phyloP scores from a whole-genome alignment of 2,888 invertebrate genomes.

The Phaedon cochleariae region DNA sequence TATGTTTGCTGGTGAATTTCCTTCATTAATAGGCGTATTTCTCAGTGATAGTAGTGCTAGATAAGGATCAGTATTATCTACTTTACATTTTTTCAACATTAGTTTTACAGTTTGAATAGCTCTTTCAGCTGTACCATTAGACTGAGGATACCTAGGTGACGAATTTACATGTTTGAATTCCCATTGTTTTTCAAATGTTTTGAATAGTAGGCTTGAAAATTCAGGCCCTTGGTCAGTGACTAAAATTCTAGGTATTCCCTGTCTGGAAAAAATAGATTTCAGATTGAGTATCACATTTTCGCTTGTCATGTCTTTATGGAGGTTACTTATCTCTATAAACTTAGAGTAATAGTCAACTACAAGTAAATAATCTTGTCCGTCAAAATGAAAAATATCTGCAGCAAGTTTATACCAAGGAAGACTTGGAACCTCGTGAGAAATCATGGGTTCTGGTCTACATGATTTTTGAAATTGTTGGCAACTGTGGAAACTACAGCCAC shows the following conservation, averaged over 20 bases:
- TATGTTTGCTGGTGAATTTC: conserved; percentile 39
- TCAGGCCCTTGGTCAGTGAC: conserved; percentile 30
- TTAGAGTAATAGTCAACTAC: conserved; percentile 5
- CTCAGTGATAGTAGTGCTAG: conserved; percentile 9
- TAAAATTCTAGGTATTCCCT: conserved; percentile 32
- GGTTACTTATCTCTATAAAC: too few species aligned
- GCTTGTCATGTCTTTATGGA: not conserved
- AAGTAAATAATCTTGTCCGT: conserved; percentile 10
- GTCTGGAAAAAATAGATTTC: conserved; percentile 25
- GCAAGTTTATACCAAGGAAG: conserved; percentile 21
- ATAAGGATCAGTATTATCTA: conserved; percentile 37
- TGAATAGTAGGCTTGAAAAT: conserved; percentile 20
- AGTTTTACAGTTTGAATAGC: conserved; percentile 40
- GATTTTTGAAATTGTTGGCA: conserved; percentile 17
- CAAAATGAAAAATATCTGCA: conserved; percentile 24
- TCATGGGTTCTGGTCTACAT: conserved; percentile 16
- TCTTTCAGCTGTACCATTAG: conserved; percentile 31
- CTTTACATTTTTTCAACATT: conserved; percentile 30
- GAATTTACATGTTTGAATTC: conserved; percentile 25
- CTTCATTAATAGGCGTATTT: conserved; percentile 7
- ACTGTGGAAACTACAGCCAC: conserved; percentile 4
- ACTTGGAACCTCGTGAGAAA: conserved; percentile 15
- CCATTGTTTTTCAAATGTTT: conserved; percentile 26
- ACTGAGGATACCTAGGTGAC: conserved; percentile 23
- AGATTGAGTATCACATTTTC: conserved; percentile 7